Evolutionary conservation across 2,113 vertebrate species (phyloP), one percentile per base, ranked within the genome.

Genomic region (Gambusia affinis): DNA sequence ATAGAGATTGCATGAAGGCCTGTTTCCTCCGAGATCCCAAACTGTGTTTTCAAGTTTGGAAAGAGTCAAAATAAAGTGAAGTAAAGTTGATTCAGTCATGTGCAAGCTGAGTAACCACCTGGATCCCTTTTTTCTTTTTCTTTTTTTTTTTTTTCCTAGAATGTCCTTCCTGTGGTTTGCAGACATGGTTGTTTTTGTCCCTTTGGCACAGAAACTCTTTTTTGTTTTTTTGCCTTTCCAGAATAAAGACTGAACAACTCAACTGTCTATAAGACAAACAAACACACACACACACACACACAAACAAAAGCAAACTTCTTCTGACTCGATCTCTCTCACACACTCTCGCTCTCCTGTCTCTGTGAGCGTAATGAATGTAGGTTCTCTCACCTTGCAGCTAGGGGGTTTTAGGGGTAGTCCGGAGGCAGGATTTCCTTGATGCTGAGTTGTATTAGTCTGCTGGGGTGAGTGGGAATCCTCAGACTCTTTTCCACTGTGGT

Each of bases 401-500:
- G 91, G 94, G 92, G 96, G 94, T 94, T 97, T 97, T 81, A 96
- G 93, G 94, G 95, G 96, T 93, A 96, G 94, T 94, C 96, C 95
- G 72, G 94, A 93, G 93, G 95, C 93, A 75, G 95, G 94, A 91
- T 96, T 96, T 95, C 94, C 94, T 93, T 93, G 94, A 92, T 92
- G 92, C 85, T 93, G 94, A 86, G 93, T 95, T 87, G 95, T 91
- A 90, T 95, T 96, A 90, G 95, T 96, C 94, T 95, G 96, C 90
- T 95, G 95, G 84, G 94, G 94, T 81, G 95, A 96, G 95, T 93
- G 95, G 84, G 95, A 96, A 92, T 96, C 96, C 93, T 97, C 96
- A 19, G 95, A 95, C 92, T 96, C 97, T 94, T 96, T 96, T 95
- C 95, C 95, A 94, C 96, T 95, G 93, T 94, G 95, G 95, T 95